Evolutionary conservation across 2,888 invertebrate genomes (phyloP).

Genomic region (Pollenia amentaria): DNA sequence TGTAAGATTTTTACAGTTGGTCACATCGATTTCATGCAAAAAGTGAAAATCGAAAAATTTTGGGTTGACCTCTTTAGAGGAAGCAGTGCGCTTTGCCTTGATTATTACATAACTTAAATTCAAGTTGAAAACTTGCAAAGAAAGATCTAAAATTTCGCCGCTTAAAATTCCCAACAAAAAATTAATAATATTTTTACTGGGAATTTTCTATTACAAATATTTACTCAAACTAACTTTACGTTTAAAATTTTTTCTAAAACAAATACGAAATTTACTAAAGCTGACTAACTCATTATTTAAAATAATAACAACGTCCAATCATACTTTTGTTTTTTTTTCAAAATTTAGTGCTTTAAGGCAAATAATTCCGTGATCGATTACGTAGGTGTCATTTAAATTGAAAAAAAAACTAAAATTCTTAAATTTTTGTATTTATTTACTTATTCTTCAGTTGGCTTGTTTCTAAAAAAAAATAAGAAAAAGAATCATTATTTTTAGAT

Average conservation of each 20-base stretch:
- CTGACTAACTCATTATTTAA: slow-evolving; percentile 27
- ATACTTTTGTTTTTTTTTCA: background rate
- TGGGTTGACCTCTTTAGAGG: no score
- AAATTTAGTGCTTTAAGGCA: background rate
- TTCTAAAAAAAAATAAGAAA: background rate
- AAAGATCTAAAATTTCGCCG: no score
- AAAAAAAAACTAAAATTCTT: background rate
- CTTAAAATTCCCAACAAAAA: no score
- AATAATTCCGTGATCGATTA: slow-evolving; percentile 19
- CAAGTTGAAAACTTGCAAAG: no score
- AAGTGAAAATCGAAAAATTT: no score
- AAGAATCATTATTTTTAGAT: background rate
- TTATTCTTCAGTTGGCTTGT: slow-evolving; percentile 23
- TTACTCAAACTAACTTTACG: background rate
- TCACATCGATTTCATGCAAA: no score
- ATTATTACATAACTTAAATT: no score
- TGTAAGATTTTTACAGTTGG: no score
- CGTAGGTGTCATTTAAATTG: slow-evolving; percentile 26
- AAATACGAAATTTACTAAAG: background rate
- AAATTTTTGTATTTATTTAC: slow-evolving; percentile 4
- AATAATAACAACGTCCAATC: background rate
- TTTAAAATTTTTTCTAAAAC: background rate
- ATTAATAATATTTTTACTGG: no score
- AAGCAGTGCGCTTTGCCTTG: no score
- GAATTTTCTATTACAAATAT: no score